phyloP scores from a whole-genome alignment of 2,797 vertebrate genomes.

The Karalla daura region DNA sequence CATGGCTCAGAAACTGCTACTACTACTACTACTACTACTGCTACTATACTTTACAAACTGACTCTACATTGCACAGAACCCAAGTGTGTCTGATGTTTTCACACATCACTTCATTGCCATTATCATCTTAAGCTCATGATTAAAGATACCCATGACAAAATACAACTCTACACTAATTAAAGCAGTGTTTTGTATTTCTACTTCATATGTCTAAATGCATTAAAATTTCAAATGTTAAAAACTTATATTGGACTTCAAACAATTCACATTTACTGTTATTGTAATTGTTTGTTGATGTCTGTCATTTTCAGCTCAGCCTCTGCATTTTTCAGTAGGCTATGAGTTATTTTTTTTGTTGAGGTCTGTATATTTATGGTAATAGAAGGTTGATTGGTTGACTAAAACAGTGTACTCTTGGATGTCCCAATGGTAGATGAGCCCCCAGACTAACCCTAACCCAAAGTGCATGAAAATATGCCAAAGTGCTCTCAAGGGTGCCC shows the following conservation, averaged over 20 bases:
- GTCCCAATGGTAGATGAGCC: too few species aligned
- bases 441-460: neutral
- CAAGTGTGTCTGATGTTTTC: neutral
- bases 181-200: constrained; percentile 5
- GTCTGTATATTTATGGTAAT: neutral
- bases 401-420: neutral
- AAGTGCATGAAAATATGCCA: neutral
- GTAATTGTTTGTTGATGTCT: neutral
- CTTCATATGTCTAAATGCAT: constrained; percentile 6
- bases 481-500: neutral
- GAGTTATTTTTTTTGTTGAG: neutral
- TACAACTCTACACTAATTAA: neutral
- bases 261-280: neutral
- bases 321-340: neutral
- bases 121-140: neutral
- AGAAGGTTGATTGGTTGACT: neutral
- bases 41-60: neutral
- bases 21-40: too few species aligned
- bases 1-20: neutral
- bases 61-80: neutral
- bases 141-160: neutral
- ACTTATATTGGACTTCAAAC: neutral
- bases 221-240: constrained; percentile 7
- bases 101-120: neutral
- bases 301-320: neutral